Conservation (phyloP, 2,888 invertebrate genomes). For the Eristalinus aeneus region DNA sequence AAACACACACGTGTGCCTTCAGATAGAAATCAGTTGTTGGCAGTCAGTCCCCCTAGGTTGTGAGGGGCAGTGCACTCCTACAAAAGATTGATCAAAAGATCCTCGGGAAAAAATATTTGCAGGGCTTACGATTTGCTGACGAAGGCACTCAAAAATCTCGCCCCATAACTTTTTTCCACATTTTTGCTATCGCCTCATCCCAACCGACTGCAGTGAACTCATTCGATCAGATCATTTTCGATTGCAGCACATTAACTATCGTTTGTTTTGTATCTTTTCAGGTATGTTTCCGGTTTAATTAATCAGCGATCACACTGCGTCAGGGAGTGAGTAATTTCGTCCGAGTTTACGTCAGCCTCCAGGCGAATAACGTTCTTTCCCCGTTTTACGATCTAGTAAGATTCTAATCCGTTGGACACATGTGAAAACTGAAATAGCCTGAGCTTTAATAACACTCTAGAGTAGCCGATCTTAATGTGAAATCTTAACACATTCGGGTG, state of each 20-base stretch:
- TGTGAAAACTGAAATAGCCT: not conserved
- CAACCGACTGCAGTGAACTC: not conserved
- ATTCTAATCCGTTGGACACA: not conserved
- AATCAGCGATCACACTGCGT: slow-evolving; percentile 32
- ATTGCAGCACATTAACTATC: slow-evolving; percentile 33
- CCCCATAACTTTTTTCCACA: not conserved
- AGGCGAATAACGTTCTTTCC: not conserved
- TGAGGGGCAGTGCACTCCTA: not conserved
- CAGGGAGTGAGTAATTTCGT: slow-evolving; percentile 5
- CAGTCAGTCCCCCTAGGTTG: not conserved
- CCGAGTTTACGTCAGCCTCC: not conserved
- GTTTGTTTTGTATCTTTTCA: slow-evolving; percentile 28
- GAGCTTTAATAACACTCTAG: not conserved
- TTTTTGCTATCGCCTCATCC: not conserved
- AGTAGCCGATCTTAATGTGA: not conserved
- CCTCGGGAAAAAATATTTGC: not conserved
- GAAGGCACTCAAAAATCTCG: not conserved
- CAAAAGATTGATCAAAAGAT: not conserved
- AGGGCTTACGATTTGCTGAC: not conserved
- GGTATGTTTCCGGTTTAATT: slow-evolving; percentile 47
- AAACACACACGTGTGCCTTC: not conserved
- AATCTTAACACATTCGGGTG: not conserved
- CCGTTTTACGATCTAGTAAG: not conserved
- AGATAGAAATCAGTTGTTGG: not conserved
- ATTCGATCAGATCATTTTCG: not conserved